phyloP scores from a whole-genome alignment of 2,888 invertebrate genomes.

The Ormyrus labotus region DNA sequence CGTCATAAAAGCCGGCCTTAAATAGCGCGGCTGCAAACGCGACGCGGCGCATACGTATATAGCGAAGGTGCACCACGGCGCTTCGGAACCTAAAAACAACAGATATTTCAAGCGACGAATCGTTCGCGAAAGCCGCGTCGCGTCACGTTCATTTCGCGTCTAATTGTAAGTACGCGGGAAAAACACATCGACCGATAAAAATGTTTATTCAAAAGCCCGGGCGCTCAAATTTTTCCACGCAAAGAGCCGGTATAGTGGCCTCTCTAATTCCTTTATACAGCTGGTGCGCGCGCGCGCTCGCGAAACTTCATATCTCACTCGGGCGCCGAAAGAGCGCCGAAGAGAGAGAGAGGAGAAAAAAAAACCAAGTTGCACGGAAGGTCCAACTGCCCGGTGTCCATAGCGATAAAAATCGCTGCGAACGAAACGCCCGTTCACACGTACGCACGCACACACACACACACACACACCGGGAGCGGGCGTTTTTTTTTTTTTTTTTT shows the following conservation, averaged over 20 bases:
- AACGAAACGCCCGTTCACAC: constrained; percentile 8
- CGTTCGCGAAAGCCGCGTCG: too few relatives aligned
- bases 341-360: constrained; percentile 20
- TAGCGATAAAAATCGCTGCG: constrained; percentile 40
- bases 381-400: constrained; percentile 12
- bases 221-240: constrained; percentile 6
- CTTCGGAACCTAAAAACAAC: too few relatives aligned
- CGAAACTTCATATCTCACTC: neutral
- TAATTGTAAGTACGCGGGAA: neutral
- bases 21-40: too few relatives aligned
- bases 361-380: constrained; percentile 17
- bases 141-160: too few relatives aligned
- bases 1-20: too few relatives aligned
- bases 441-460: too few relatives aligned
- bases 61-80: too few relatives aligned
- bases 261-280: constrained; percentile 23
- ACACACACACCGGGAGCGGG: neutral
- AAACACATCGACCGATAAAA: constrained; percentile 3
- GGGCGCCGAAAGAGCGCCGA: constrained; percentile 15
- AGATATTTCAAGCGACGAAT: too few relatives aligned
- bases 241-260: neutral
- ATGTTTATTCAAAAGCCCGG: constrained; percentile 39
- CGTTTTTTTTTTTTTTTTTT: too few relatives aligned
- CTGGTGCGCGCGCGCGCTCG: too few relatives aligned
- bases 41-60: too few relatives aligned